Base-by-base conservation (phyloP, 2,797 vertebrate genomes). In the Setipinna tenuifilis region DNA sequence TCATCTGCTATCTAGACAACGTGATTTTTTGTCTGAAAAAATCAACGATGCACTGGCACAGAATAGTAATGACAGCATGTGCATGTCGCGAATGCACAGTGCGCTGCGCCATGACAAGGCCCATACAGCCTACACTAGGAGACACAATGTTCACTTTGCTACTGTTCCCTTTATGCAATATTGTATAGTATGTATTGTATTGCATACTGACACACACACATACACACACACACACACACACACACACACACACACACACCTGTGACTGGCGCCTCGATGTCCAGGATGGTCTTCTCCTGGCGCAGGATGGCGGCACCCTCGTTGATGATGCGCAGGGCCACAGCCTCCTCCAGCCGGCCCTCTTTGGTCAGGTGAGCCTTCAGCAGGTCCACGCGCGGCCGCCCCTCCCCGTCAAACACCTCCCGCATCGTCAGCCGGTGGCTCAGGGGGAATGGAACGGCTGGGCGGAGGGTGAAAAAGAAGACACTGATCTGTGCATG, bases 291-390 rank as follows among this genome's bases (percentile, higher is more conserved):
- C 90, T 95, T 95, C 92, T 96, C 96, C 90, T 96, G 96, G 82
- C 96, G 94, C 89, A 96, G 92, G 91, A 96, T 96, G 90, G 95
- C 93, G 35, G 94, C 96, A 0, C 96, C 96, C 91, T 96, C 96
- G 83, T 95, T 95, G 89, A 96, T 95, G 92, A 96, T 95, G 87
- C 95, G 95, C 88, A 96, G 91, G 46, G 96, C 95, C 87, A 96
- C 96, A 0, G 95, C 93, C 89, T 96, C 96, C 90, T 96, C 96
- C 83, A 96, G 92, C 0, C 96, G 93, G n/a, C 96, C 96, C 92
- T 96, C 96, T 92, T 96, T 96, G 84, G 95, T 96, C 84, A 96
- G 96, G 90, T 96, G 96, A 88, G 96, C 95, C 92, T 96, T 96
- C 80, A 96, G 94, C 89, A 96, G 90, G 91, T 96, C 96, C 85